Evolutionary conservation across 1,140 invertebrate species (phyloP), one percentile per base, ranked within the genome.

Genomic region (Eumeta japonica): DNA sequence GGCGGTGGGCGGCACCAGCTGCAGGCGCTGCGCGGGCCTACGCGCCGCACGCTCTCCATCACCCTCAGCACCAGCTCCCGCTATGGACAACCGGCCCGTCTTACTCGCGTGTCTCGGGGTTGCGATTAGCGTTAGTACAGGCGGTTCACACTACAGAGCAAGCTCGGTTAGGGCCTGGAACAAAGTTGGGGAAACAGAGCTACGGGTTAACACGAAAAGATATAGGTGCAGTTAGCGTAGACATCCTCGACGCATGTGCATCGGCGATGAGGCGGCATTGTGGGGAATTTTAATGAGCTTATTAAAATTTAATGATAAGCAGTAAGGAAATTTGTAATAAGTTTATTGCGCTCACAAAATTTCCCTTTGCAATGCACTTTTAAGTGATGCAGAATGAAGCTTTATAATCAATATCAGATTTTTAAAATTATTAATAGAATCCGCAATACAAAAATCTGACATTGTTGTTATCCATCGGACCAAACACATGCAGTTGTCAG

Each of bases 91-190:
- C 70, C 55, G 61, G 66, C 54, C 62, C 63, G 45, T 45, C 60
- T 74, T 74, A 66, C 59, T 60, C 55, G 45, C 48, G 34, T 73
- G 64, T 68, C 63, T 59, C 61, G 61, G 46, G 48, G 51, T 70
- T 72, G 68, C 44, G 48, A 58, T 56, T 63, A 59, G 54, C 66
- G 68, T 75, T 70, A 76, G 75, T 77, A 73, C 66, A 45, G 46
- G 66, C 63, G 53, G 52, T 45, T 77, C 75, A 77, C 75, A 77
- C 75, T 75, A 77, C 62, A 67, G 71, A 70, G 63, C 75, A 77
- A 76, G 70, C 72, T 68, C 70, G 68, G 73, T 76, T 76, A 77
- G 72, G 62, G 75, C 73, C 75, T 77, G 75, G 66, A 77, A 77
- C 75, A 77, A 73, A 76, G 62, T 75, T 58, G 65, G 60, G 62